Percentiles rank a stretch among this genome's conserved stretches.
Conservation (phyloP, 2,888 invertebrate species). For the Elegia similella region DNA sequence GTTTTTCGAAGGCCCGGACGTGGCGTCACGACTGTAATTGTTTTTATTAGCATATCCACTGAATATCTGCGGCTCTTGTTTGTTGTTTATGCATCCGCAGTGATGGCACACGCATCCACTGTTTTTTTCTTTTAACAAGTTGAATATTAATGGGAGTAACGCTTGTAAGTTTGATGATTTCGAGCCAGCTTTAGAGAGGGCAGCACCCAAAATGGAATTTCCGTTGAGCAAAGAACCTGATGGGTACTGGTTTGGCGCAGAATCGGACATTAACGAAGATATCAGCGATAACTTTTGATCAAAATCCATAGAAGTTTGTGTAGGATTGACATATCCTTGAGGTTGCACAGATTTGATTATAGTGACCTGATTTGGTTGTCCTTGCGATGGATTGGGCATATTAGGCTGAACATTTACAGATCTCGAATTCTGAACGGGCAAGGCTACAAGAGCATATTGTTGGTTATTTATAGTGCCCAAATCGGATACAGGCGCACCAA, state of each 20-base stretch:
- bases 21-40: conserved; percentile 32
- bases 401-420: conserved; percentile 8
- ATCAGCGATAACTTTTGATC: conserved; percentile 34
- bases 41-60: conserved; percentile 47
- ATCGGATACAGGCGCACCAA: conserved; percentile 11
- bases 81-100: conserved; percentile 38
- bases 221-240: conserved; percentile 12
- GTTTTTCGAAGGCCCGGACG: not conserved
- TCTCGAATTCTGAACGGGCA: conserved; percentile 30
- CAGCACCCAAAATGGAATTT: conserved; percentile 27
- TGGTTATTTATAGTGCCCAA: conserved; percentile 23
- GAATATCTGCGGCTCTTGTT: conserved; percentile 33
- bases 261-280: conserved; percentile 37
- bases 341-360: conserved; percentile 36
- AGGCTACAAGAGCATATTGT: conserved; percentile 20
- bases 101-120: conserved; percentile 42
- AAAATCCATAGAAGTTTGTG: conserved; percentile 24
- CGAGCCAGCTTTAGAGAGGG: conserved; percentile 31
- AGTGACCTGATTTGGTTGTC: conserved; percentile 19
- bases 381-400: not conserved
- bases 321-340: conserved; percentile 27
- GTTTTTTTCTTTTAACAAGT: conserved; percentile 56
- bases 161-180: conserved; percentile 53
- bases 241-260: conserved; percentile 18
- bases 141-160: conserved; percentile 60